Conservation (phyloP, 2,797 vertebrate species). For the Semaprochilodus insignis region DNA sequence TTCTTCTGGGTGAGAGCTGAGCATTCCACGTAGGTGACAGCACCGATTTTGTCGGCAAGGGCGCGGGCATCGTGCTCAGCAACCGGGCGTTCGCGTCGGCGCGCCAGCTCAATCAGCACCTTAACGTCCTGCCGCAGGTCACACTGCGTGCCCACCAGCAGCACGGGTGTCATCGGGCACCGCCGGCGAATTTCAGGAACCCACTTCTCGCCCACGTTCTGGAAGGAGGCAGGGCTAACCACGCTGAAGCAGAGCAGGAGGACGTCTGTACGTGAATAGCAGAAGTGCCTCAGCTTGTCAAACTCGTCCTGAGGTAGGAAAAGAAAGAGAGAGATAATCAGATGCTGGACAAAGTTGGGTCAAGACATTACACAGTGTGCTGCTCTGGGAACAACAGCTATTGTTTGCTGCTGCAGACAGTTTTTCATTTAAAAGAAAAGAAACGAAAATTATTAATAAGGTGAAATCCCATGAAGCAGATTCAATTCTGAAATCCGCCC, state of each 20-base stretch:
- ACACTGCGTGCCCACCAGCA: slow-evolving; percentile 89
- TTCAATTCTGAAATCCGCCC: slow-evolving; percentile 31
- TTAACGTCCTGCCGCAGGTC: slow-evolving; percentile 89
- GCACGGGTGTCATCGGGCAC: slow-evolving; percentile 81
- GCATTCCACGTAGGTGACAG: slow-evolving; percentile 85
- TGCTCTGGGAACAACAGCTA: background rate
- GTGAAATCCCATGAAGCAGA: background rate
- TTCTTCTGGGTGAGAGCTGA: slow-evolving; percentile 89
- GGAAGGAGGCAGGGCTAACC: slow-evolving; percentile 87
- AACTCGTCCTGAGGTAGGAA: slow-evolving; percentile 82
- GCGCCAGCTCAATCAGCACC: slow-evolving; percentile 85
- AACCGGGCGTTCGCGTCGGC: slow-evolving; percentile 81
- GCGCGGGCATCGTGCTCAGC: slow-evolving; percentile 78
- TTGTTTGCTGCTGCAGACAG: background rate
- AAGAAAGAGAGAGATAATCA: slow-evolving; percentile 1
- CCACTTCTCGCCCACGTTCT: slow-evolving; percentile 88
- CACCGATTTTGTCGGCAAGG: slow-evolving; percentile 80
- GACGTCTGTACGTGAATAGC: slow-evolving; percentile 85
- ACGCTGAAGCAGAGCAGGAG: slow-evolving; percentile 89
- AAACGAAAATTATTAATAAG: background rate
- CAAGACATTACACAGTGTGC: background rate
- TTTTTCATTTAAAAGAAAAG: background rate
- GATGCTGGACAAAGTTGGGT: background rate
- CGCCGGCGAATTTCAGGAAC: slow-evolving; percentile 84
- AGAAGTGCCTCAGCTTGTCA: slow-evolving; percentile 87